Evolutionary conservation across 2,113 vertebrate species (phyloP), one percentile per base, ranked within the genome.

Genomic region (Jacana jacana): DNA sequence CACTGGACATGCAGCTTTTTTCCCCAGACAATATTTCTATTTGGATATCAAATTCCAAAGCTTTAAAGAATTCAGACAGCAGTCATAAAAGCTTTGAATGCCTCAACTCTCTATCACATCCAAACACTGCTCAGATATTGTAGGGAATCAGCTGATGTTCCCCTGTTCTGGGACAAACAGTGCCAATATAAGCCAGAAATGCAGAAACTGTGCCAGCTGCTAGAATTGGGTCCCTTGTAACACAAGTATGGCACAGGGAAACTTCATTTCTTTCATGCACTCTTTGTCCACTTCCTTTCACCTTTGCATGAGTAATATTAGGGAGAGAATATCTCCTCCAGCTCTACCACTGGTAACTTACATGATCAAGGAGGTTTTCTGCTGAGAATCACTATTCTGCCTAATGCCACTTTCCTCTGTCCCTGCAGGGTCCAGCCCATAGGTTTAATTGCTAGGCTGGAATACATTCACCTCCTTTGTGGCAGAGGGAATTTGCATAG

Each of bases 41-140:
- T 60, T 81, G 64, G 66, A 95, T 19, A 95, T 35, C 25, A 58
- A 93, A 95, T 49, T 89, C n/a, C 72, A 55, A 78, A 86, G 57
- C 48, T 86, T 78, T 20, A 23, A 73, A 75, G 64, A 92, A 73
- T 52, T 52, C 46, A 95, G 72, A 86, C 8, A 79, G 48, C 60
- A 71, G n/a, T 42, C 48, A 22, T 31, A n/a, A 11, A 64, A 92
- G 31, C 70, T 63, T 30, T 39, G 31, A 89, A 72, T n/a, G 33
- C 31, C 44, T 64, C 66, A 81, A 10, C 27, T 60, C 42, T 70
- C 24, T 17, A 58, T 19, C 30, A 25, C 4, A 39, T 35, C 15
- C 52, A 70, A 88, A 81, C 22, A 81, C 3, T 72, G 35, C 40
- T 73, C 48, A 76, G 39, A 46, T 60, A 66, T 4, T 52, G 17